Conservation (phyloP, 1,140 invertebrate genomes). For the Cyrtorhinus lividipennis region DNA sequence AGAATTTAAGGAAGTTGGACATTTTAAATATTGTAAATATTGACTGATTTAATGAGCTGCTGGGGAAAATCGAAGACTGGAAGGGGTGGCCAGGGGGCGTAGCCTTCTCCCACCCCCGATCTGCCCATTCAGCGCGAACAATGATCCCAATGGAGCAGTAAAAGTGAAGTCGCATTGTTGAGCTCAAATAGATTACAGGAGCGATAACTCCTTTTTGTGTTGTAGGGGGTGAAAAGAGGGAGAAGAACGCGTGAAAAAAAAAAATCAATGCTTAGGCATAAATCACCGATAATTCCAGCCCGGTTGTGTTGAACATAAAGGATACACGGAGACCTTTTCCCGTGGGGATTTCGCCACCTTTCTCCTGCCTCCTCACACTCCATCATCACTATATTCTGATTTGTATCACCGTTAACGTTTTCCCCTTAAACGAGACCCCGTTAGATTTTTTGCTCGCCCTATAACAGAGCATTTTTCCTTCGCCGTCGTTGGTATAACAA, state of each 20-base stretch:
- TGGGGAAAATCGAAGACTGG: background rate
- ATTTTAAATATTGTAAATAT: too few relatives aligned
- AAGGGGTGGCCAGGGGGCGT: too few relatives aligned
- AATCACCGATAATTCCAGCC: background rate
- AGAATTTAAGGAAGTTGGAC: too few relatives aligned
- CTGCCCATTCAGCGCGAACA: background rate
- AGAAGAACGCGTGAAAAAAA: too few relatives aligned
- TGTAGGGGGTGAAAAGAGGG: too few relatives aligned
- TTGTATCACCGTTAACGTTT: background rate
- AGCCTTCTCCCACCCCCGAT: too few relatives aligned
- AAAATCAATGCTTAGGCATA: conserved; percentile 3
- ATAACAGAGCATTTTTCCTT: too few relatives aligned
- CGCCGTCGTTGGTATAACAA: too few relatives aligned
- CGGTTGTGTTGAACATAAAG: conserved; percentile 1
- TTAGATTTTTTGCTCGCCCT: too few relatives aligned
- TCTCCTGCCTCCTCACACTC: background rate
- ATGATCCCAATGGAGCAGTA: conserved; percentile 9
- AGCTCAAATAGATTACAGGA: conserved; percentile 8
- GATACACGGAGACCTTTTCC: conserved; percentile 3
- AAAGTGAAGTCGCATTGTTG: conserved; percentile 9
- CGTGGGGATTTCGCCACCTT: background rate
- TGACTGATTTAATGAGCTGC: too few relatives aligned
- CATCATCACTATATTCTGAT: background rate
- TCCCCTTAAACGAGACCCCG: background rate
- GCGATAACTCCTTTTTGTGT: conserved; percentile 4